Conservation (phyloP, 2,113 vertebrate species). For the Marmota monax region DNA sequence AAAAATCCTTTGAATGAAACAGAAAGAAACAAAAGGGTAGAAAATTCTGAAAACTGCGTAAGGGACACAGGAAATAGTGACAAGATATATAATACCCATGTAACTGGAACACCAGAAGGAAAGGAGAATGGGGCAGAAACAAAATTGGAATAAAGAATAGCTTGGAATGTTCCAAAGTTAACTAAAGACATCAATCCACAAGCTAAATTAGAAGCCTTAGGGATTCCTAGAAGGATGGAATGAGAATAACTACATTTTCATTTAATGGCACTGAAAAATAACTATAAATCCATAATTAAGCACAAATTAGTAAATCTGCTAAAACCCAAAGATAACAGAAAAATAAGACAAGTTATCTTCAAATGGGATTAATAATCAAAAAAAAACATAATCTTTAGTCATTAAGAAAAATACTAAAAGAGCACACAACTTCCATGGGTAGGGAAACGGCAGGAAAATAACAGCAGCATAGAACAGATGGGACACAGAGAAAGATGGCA, state of each 20-base stretch:
- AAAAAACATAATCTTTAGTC: background rate
- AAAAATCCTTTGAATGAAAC: background rate
- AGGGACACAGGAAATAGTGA: background rate
- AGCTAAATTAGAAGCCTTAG: background rate
- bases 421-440: background rate
- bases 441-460: background rate
- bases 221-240: background rate
- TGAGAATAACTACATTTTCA: too few species aligned
- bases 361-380: background rate
- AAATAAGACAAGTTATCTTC: background rate
- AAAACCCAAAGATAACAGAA: background rate
- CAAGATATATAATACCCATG: background rate
- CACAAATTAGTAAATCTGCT: background rate
- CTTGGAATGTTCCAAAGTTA: background rate
- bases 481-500: background rate
- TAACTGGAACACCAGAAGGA: background rate
- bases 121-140: background rate
- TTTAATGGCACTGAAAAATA: too few species aligned
- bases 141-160: background rate
- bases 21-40: background rate
- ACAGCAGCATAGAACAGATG: background rate
- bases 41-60: background rate
- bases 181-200: background rate
- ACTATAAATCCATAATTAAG: background rate
- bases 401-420: slow-evolving; percentile 20